These are phyloP conservation scores for Drosophila sp. DNA, from an alignment of 1,140 invertebrate genomes.

Conservation along the genomic window DNA sequence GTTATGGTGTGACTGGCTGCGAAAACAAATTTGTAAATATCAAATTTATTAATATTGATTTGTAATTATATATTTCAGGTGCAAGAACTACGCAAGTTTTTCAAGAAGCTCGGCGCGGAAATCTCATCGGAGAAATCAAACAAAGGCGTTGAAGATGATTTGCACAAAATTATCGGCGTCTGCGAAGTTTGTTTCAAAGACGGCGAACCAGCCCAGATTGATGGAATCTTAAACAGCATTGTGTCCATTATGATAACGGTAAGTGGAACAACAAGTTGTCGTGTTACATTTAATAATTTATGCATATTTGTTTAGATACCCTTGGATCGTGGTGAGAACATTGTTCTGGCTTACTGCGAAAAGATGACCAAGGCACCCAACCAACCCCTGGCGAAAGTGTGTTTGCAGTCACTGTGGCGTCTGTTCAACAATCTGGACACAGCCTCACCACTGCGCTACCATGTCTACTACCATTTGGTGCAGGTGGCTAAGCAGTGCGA, in stretches of 20 bases:
- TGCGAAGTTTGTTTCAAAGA: constrained; percentile 96
- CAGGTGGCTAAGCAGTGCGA: constrained; percentile 94
- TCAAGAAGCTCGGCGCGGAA: constrained; percentile 95
- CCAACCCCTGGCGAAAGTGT: constrained; percentile 91
- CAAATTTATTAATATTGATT: constrained; percentile 25
- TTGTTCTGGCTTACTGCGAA: constrained; percentile 96
- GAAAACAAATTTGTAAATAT: constrained; percentile 58
- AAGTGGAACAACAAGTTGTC: constrained; percentile 81
- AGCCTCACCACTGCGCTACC: constrained; percentile 93
- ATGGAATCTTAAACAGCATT: constrained; percentile 94
- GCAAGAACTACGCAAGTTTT: constrained; percentile 93
- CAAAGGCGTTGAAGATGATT: constrained; percentile 96
- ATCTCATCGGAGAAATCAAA: constrained; percentile 95
- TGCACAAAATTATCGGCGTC: constrained; percentile 97
- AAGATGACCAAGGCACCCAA: constrained; percentile 96
- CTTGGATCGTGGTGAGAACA: constrained; percentile 92
- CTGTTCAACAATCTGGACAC: constrained; percentile 96
- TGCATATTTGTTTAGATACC: constrained; percentile 90
- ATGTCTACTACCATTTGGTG: constrained; percentile 96
- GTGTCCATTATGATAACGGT: constrained; percentile 96
- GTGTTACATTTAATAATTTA: neutral
- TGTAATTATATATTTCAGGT: constrained; percentile 87
- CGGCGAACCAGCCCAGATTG: constrained; percentile 91
- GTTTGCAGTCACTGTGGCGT: constrained; percentile 94
- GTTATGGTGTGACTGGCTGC: constrained; percentile 76